These are phyloP conservation scores for Propithecus perrieri DNA, from an alignment of 2,797 vertebrate genomes.

Conservation along the genomic window DNA sequence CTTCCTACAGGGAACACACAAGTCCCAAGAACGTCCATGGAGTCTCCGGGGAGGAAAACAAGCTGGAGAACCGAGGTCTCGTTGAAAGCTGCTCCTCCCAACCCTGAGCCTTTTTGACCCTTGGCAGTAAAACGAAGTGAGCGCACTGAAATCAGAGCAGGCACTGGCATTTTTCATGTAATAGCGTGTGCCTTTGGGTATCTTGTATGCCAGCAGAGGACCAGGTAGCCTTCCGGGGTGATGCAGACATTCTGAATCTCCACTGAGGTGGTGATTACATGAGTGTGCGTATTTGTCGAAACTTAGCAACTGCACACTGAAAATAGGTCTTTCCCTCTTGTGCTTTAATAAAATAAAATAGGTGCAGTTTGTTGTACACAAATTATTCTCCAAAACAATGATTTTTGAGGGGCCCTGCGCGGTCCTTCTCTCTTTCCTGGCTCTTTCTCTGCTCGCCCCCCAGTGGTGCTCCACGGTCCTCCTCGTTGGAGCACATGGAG, in stretches of 20 bases:
- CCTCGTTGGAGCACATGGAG: accelerated
- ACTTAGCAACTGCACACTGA: neutral
- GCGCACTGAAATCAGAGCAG: no score
- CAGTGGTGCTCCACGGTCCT: neutral
- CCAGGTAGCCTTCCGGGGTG: neutral
- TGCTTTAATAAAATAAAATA: no score
- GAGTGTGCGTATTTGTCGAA: neutral
- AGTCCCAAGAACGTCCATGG: no score
- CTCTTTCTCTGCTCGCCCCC: neutral
- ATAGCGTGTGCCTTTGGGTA: neutral
- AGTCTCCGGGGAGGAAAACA: neutral
- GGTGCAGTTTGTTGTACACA: neutral
- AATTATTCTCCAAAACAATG: neutral
- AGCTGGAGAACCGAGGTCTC: neutral
- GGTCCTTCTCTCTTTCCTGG: neutral
- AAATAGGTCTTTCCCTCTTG: neutral
- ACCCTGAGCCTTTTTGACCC: neutral
- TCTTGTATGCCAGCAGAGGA: neutral
- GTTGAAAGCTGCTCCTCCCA: neutral
- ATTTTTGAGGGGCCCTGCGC: neutral
- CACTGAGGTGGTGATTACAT: neutral
- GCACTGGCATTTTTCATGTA: neutral
- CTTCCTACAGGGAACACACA: neutral
- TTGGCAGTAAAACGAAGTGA: neutral
- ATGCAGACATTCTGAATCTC: neutral